Conservation (phyloP, 2,888 invertebrate genomes). For the Fragum whitleyi region DNA sequence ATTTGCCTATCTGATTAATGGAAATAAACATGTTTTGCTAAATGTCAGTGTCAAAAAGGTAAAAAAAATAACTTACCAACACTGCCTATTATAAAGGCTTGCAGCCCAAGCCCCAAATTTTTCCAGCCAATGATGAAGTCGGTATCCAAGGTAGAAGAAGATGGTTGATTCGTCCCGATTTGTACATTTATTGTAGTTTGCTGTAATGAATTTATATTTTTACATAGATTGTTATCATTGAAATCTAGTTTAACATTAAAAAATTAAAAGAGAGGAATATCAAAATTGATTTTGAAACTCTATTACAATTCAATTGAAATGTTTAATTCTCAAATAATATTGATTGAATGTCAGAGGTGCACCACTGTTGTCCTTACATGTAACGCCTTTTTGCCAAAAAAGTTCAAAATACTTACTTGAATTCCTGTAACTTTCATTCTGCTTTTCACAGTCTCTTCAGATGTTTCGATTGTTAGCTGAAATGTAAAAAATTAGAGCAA, state of each 20-base stretch:
- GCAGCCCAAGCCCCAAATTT: conserved; percentile 1
- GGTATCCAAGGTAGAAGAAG: conserved; percentile 5
- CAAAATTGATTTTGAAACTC: no score
- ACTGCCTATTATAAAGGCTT: conserved; percentile 9
- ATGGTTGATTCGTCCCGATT: background rate
- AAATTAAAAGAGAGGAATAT: no score
- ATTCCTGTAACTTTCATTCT: conserved; percentile 8
- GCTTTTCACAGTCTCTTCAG: conserved; percentile 2
- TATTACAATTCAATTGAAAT: no score
- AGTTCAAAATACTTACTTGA: conserved; percentile 3
- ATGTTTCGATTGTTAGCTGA: conserved; percentile 1
- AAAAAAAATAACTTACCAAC: background rate
- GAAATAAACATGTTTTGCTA: no score
- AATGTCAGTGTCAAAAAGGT: no score
- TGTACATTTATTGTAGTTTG: conserved; percentile 7
- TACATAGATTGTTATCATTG: no score
- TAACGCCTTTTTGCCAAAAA: background rate
- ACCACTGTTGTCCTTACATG: no score
- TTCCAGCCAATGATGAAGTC: conserved; percentile 7
- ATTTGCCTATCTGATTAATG: no score
- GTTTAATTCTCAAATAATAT: no score
- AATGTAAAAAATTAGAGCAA: background rate
- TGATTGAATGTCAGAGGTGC: no score
- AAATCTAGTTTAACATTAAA: no score
- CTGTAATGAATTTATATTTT: background rate